Base-by-base conservation (phyloP, 1,140 invertebrate species). In the Lutraria rhynchaena region DNA sequence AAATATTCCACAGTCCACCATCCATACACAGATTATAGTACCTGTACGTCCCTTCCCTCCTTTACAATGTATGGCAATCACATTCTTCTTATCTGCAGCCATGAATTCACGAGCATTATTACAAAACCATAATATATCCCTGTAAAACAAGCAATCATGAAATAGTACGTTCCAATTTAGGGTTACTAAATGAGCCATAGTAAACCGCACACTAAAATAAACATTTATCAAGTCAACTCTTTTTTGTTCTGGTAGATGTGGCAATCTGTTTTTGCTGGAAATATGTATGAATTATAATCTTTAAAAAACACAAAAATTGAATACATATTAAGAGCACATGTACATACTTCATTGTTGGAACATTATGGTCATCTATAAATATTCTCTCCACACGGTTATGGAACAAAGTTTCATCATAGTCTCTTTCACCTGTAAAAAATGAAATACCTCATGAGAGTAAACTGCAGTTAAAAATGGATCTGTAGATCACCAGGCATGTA, bases 61-160 rank as follows among this genome's bases (percentile, higher is more conserved):
- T 89, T 95, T 95, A 87, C 94, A 95, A 85, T 95, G 94, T 35
- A 95, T 94, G 17, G 94, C 94, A 49, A 95, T 94, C 1, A 95
- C 92, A 86, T 95, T 94, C 22, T 87, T 53, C 4, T 92, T 90
- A 87, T 95, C 92, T 13, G 88, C 86, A 22, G 90, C 87, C 85
- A 95, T 91, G 92, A 94, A 95, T 31, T 91, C 87, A 33, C 92
- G 87, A 13, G 93, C 94, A 88, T 92, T 92, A 49, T 92, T 86
- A 53, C 92, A 92, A 88, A 94, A 94, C 24, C 90, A 85, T 37
- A 94, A 71, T 90, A 94, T 93, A 35, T 94, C 93, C 46, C 94
- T 94, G 83, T 57, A 85, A 88, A n/a, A 58, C 5, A 7, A 5
- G 13, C 19, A 1, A 35, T 9, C 22, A 31, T 63, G 29, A 35